phyloP scores from a whole-genome alignment of 2,888 invertebrate species.

The Apocheima hispidaria region DNA sequence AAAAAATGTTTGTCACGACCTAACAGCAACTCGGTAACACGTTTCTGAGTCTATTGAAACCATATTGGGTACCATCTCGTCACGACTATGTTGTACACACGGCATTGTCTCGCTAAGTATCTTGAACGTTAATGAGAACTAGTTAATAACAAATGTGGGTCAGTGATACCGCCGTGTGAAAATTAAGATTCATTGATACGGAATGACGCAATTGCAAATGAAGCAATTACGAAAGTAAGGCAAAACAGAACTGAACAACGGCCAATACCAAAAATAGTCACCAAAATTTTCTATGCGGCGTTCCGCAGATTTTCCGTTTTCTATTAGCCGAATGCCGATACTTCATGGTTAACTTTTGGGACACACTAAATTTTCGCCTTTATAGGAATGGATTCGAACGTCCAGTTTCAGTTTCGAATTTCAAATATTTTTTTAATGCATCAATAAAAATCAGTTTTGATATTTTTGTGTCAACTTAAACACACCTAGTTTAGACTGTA shows the following conservation, averaged over 20 bases:
- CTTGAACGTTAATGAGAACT: constrained; percentile 43
- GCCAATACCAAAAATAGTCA: constrained; percentile 40
- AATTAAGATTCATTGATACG: constrained; percentile 41
- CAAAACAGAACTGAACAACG: constrained; percentile 30
- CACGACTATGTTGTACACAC: constrained; percentile 40
- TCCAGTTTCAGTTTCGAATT: constrained; percentile 7
- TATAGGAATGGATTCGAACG: constrained; percentile 20
- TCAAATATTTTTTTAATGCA: constrained; percentile 7
- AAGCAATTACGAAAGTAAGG: constrained; percentile 30
- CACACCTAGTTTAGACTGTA: not conserved
- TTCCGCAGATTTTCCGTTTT: constrained; percentile 34
- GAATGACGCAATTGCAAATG: constrained; percentile 32
- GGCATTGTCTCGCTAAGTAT: constrained; percentile 48
- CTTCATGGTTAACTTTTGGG: constrained; percentile 34
- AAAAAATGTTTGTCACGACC: constrained; percentile 48
- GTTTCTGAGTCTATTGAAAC: constrained; percentile 41
- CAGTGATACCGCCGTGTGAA: constrained; percentile 52
- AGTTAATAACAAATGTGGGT: constrained; percentile 42
- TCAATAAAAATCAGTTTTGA: constrained; percentile 1
- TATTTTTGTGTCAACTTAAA: constrained; percentile 12
- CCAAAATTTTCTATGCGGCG: constrained; percentile 40
- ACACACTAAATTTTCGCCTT: constrained; percentile 5
- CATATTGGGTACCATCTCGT: constrained; percentile 46
- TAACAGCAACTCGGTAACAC: constrained; percentile 39
- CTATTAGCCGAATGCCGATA: constrained; percentile 41